Base-by-base conservation (phyloP, 2,113 vertebrate genomes). In the Zootoca vivipara region DNA sequence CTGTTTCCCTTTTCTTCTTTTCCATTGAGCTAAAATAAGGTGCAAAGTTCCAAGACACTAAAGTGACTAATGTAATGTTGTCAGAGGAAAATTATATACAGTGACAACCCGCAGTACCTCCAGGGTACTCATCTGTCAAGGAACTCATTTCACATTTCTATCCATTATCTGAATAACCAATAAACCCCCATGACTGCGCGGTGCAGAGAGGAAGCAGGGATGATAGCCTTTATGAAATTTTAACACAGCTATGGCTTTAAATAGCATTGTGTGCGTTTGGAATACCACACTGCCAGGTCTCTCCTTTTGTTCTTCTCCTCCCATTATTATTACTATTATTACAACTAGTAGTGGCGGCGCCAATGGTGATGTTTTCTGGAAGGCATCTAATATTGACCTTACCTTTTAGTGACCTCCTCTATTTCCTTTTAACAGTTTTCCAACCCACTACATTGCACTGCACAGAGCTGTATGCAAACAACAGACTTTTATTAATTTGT, bases 41-140 rank as follows among this genome's bases (percentile, higher is more conserved):
- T 95, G 91, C 87, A 92, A 93, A 96, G 93, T 30, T 88, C 91
- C 69, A 83, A 93, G 86, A 93, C 93, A 88, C 86, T 91, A 89
- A 93, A 92, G 94, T 94, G 95, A 94, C 91, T 93, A 93, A 95
- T 93, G 87, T 75, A 83, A 18, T 77, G 70, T 92, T 94, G 90
- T 91, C 93, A 93, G 79, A 73, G 35, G 85, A 92, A 90, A 94
- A 90, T 95, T 94, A 95, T 90, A 85, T 28, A 7, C 12, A 16
- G 73, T 78, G 92, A 79, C 91, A 91, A 82, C 84, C 20, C 4
- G 0, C 24, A 1, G 0, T 90, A 94, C 88, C 93, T 96, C 56
- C 86, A 93, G 92, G 89, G 89, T 89, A 90, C 91, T 94, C 87
- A 90, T 91, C 93, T 94, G 91, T 93, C 90, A 85, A 90, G 89